Evolutionary conservation across 2,113 vertebrate species (phyloP), one percentile per base, ranked within the genome.

Genomic region (Romanogobio albipinnatus): DNA sequence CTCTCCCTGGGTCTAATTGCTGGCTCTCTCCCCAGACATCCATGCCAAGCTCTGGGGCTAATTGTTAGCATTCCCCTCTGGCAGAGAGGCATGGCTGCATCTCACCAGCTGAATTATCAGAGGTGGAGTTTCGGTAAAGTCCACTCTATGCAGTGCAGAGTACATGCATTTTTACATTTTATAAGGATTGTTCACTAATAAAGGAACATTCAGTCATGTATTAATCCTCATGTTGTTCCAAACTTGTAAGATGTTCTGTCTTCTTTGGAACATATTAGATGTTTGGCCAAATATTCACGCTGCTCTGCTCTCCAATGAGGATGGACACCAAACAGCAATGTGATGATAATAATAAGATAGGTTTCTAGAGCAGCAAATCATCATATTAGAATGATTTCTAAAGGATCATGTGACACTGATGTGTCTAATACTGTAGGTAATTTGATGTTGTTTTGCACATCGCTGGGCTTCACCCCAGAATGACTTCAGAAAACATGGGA

Each of bases 1-100:
- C 29, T 84, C 64, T 84, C 71, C 33, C 71, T 76, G 43, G 82
- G 82, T 76, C 83, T 84, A 66, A 77, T 84, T 84, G 59, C 83
- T 77, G 74, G 83, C 59, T 77, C 71, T 43, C 71, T 51, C 47
- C 61, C 70, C 70, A 62, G 51, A 84, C 71, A 14, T 66, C 61
- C 74, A 76, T 26, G 74, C 59, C 83, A 84, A 76, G 59, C 56
- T 76, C 59, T 43, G 73, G 59, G 82, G 82, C 82, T 84, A 84
- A 84, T 84, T 84, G 73, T 84, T 84, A 84, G 73, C 73, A 64
- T 36, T 66, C 29, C 73, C 74, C 82, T 64, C 17, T 77, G 59
- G 82, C 59, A 76, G 74, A 84, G 73, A 62, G 29, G 45, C 43
- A 76, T 76, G 82, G 77, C 58, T 62, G 58, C 39, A 47, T 59